Base-by-base conservation (phyloP, 2,797 vertebrate genomes). In the Cottoperca gobio region DNA sequence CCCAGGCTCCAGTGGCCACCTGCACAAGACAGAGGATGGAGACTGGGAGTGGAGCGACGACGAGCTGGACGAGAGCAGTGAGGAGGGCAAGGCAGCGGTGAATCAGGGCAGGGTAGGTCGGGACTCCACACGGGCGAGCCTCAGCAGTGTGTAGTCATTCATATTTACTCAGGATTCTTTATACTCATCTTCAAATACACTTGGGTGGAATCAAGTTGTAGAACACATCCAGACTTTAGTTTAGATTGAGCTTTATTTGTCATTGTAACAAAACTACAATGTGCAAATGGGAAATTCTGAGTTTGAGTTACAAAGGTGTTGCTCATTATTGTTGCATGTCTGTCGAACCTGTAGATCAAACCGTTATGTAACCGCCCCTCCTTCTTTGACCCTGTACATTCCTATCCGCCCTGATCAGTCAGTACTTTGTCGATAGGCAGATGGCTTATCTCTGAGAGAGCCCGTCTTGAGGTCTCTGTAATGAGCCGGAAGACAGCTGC, bases 41-140 rank as follows among this genome's bases (percentile, higher is more conserved):
- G 98, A 98, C 81, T 99, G 98, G 98, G 98, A 99, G 88, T 99
- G 98, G 98, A 99, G 98, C 16, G 98, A 99, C 5, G 97, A 99
- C 2, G 98, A 99, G 92, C 94, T 99, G 95, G 97, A 99, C 50
- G 97, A 97, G 73, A 95, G 96, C 82, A 99, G 96, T 0, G 96
- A 97, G 78, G 98, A 99, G 89, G 97, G 96, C 64, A 97, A 96
- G 88, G 97, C 96, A 4, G 96, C 97, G 2, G 95, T 96, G 90
- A 97, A 94, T 89, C 97, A 96, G 87, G 97, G 96, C 90, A 96
- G 98, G 96, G 98, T 97, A 86, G 78, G 73, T 50, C n/a, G 76
- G 77, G 78, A 66, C 60, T 14, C 39, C 16, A 23, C 49, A 24
- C 26, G 40, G 16, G 12, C 45, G 35, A 21, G 19, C 35, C 16